phyloP scores from a whole-genome alignment of 92 coral and sea anemone species.

The Metridium senile region DNA sequence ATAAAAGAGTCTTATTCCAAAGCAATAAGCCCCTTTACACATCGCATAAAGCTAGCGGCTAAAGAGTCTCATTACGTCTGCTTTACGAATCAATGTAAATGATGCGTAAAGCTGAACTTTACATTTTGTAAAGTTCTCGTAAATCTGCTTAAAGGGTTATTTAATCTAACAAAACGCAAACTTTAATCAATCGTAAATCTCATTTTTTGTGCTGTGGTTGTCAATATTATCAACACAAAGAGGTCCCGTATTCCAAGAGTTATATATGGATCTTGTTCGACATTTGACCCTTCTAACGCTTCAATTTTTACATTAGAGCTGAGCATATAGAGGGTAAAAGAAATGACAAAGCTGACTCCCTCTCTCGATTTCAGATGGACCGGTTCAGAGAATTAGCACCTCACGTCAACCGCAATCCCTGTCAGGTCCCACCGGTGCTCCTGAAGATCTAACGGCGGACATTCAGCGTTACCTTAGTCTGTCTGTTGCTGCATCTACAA shows the following conservation, averaged over 20 bases:
- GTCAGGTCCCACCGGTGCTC: constrained; percentile 22
- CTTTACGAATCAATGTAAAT: no score
- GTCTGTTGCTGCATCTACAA: constrained; percentile 44
- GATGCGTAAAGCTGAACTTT: no score
- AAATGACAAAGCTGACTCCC: constrained; percentile 52
- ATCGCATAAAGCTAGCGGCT: no score
- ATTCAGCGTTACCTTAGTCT: constrained; percentile 35
- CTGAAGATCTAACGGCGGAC: constrained; percentile 31
- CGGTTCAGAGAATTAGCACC: constrained; percentile 49
- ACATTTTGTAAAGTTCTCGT: no score
- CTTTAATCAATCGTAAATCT: no score
- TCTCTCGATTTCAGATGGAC: constrained; percentile 62
- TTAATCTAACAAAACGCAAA: no score
- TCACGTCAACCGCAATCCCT: constrained; percentile 31
- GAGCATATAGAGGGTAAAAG: constrained; percentile 56
- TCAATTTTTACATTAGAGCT: constrained; percentile 38
- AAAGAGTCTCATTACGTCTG: no score
- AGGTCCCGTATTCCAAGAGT: constrained; percentile 56
- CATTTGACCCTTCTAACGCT: constrained; percentile 53
- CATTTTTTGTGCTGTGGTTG: no score
- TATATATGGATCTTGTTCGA: constrained; percentile 42
- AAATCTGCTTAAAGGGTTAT: no score
- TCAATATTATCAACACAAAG: constrained; percentile 50
- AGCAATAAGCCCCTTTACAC: no score
- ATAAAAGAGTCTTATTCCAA: no score